Base-by-base conservation (phyloP, 2,113 vertebrate species). In the Chauna torquata region DNA sequence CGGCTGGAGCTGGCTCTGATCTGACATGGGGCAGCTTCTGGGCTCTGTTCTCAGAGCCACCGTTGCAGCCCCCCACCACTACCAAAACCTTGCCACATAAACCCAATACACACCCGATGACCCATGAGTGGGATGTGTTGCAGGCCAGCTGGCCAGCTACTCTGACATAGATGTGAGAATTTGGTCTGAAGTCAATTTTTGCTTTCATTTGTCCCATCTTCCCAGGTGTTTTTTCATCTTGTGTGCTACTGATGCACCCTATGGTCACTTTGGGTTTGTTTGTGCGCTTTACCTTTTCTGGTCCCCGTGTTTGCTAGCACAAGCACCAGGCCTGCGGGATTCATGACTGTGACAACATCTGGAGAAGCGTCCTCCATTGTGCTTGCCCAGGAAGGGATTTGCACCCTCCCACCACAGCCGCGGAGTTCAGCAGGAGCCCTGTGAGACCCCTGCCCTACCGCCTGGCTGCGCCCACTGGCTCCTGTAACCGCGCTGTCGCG, bases 121-220 rank as follows among this genome's bases (percentile, higher is more conserved):
- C 17, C 40, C 64, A 34, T 38, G n/a, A 57, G 24, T 4, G 18
- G 59, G 38, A 47, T 0, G 0, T 40, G 15, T 38, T 71, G 30
- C 30, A 80, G 72, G 45, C 30, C 68, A 86, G 16, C 34, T 78
- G n/a, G 27, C 36, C 40, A 30, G 32, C 34, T 0, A 1, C 34
- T 68, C 34, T 38, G 80, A 42, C 0, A 0, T 3, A 62, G 23
- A 77, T 3, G 0, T 25, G 30, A 88, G 34, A 81, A 77, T 72
- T 1, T 44, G 19, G 25, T 8, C 11, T 4, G 30, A 83, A 86
- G n/a, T 58, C 9, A 47, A 23, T 58, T 83, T 92, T 85, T 59
- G 13, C 23, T 89, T 96, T 87, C 38, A 34, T 79, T 54, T 92
- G 27, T 94, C 32, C 30, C 20, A 16, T 82, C 64, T 85, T 93